Conservation (phyloP, 2,888 invertebrate species). For the Ecliptopera silaceata region DNA sequence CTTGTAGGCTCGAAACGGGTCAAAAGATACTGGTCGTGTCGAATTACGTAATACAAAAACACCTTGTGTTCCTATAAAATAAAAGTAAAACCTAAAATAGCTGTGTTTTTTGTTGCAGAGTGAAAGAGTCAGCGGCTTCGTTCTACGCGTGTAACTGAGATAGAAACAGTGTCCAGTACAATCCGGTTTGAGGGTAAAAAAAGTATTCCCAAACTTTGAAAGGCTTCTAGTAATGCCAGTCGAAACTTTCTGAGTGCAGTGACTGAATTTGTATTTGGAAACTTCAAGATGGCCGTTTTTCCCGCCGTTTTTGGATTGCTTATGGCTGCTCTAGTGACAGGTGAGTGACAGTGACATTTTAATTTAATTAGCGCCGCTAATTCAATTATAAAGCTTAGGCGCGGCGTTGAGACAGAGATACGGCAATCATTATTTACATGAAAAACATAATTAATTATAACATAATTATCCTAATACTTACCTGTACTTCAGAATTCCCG, state of each 20-base stretch:
- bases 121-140: slow-evolving; percentile 48
- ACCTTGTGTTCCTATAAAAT: slow-evolving; percentile 47
- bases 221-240: slow-evolving; percentile 68
- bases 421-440: neutral
- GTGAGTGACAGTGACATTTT: slow-evolving; percentile 46
- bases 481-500: neutral
- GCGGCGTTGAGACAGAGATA: neutral
- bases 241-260: slow-evolving; percentile 50
- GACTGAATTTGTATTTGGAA: slow-evolving; percentile 38
- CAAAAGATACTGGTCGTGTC: slow-evolving; percentile 27
- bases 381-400: neutral
- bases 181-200: slow-evolving; percentile 47
- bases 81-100: slow-evolving; percentile 50
- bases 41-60: slow-evolving; percentile 39
- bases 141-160: slow-evolving; percentile 47
- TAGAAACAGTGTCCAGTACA: slow-evolving; percentile 54
- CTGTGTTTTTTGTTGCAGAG: slow-evolving; percentile 73
- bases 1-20: slow-evolving; percentile 17
- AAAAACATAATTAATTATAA: slow-evolving; percentile 1
- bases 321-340: slow-evolving; percentile 65
- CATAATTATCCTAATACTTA: neutral
- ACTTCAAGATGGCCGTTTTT: slow-evolving; percentile 69
- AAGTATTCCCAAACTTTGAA: slow-evolving; percentile 57
- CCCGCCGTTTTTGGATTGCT: slow-evolving; percentile 74
- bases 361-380: slow-evolving; percentile 10